phyloP scores from a whole-genome alignment of 2,888 invertebrate species.

The Meliscaeva auricollis region DNA sequence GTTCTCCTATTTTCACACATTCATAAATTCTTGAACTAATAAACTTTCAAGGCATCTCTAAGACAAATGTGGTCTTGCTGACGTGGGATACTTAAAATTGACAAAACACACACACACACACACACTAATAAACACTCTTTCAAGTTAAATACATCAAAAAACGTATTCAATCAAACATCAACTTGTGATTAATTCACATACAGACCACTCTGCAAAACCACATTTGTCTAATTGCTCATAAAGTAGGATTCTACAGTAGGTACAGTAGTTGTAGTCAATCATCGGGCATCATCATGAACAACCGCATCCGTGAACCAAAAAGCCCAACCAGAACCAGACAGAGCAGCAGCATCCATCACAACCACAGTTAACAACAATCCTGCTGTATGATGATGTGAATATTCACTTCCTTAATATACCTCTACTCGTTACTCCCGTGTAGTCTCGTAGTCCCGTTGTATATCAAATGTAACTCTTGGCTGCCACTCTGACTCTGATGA shows the following conservation, averaged over 20 bases:
- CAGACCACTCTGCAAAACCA: slow-evolving; percentile 10
- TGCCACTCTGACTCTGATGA: not conserved
- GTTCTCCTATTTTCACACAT: too few relatives aligned
- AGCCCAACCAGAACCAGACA: slow-evolving; percentile 38
- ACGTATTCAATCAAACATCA: slow-evolving; percentile 19
- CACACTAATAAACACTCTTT: too few relatives aligned
- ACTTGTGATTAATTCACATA: slow-evolving; percentile 24
- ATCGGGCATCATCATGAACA: slow-evolving; percentile 44
- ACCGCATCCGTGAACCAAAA: slow-evolving; percentile 57
- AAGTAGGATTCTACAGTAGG: slow-evolving; percentile 24
- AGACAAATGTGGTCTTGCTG: too few relatives aligned
- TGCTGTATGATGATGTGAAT: not conserved
- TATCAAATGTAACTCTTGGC: slow-evolving; percentile 20
- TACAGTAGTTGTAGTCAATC: slow-evolving; percentile 32
- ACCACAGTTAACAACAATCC: slow-evolving; percentile 34
- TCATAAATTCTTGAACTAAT: too few relatives aligned
- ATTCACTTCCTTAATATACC: slow-evolving; percentile 14
- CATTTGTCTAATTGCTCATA: slow-evolving; percentile 51
- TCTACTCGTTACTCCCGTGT: too few relatives aligned
- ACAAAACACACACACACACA: too few relatives aligned
- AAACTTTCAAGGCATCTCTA: too few relatives aligned
- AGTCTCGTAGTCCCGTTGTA: not conserved
- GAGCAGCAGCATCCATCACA: not conserved
- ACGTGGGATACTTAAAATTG: too few relatives aligned
- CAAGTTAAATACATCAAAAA: too few relatives aligned